Base-by-base conservation (phyloP, 2,113 vertebrate genomes). In the Erythrocercus mccallii region DNA sequence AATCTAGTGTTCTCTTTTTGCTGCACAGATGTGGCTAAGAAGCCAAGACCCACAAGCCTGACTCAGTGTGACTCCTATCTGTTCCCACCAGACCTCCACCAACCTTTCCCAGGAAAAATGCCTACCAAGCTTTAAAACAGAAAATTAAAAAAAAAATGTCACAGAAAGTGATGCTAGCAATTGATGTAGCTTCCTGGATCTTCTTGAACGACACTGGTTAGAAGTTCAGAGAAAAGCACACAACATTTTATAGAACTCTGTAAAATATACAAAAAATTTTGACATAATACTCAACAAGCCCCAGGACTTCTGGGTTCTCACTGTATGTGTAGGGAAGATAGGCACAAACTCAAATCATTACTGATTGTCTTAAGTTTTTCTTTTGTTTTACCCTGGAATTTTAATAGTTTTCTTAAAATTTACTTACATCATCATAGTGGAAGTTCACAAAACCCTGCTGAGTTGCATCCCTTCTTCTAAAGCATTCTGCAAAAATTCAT, bases 401-500 rank as follows among this genome's bases (percentile, higher is more conserved):
- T 70, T 68, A 90, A 64, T 5, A 20, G 23, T 64, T 45, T 31
- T 19, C 11, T 81, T 83, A 15, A 86, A 81, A 47, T 88, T 94
- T 23, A 98, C 99, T 99, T 98, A 99, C 99, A 28, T 99, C 99
- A 86, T 99, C 99, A 60, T 99, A 99, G 1, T 98, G 98, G 97
- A 99, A 99, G 54, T 98, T 97, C 83, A 99, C 99, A 31, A 98
- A 93, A 25, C 99, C 99, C 72, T 97, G 98, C 45, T 98, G 98
- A 53, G 86, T 51, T 58, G 97, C 68, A 96, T 99, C 99, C 82
- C 99, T 98, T 96, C 98, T 98, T 94, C 98, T 97, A 97, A 99
- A 99, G 27, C 98, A 96, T 76, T 99, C 99, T 99, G 97, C 53
- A 97, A 82, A 97, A 94, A 92, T 31, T 33, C 31, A 61, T 50